phyloP scores from a whole-genome alignment of 2,797 vertebrate genomes.

The Sebastolobus alascanus region DNA sequence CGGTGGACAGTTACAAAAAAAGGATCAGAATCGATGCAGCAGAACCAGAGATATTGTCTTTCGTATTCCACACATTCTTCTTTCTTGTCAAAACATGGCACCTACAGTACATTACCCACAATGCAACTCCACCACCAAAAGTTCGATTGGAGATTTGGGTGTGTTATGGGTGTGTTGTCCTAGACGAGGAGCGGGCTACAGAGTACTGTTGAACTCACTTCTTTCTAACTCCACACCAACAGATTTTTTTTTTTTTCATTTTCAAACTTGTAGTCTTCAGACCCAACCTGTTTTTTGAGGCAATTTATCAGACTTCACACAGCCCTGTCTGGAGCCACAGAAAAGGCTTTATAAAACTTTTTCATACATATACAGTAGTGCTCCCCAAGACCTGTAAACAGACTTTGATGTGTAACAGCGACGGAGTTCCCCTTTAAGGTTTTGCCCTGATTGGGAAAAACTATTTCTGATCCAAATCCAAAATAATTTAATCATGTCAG shows the following conservation, averaged over 20 bases:
- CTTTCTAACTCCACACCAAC: not conserved
- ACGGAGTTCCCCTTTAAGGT: not conserved
- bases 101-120: not conserved
- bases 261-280: not conserved
- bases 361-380: not conserved
- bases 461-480: not conserved
- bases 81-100: not conserved
- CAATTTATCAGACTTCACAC: not conserved
- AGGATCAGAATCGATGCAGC: not conserved
- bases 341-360: not conserved
- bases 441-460: not conserved
- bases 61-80: not conserved
- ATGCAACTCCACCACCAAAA: not conserved
- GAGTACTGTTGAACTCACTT: not conserved
- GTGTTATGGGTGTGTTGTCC: no score
- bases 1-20: not conserved
- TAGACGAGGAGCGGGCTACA: not conserved
- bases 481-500: not conserved
- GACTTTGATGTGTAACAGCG: not conserved
- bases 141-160: not conserved
- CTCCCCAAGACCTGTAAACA: not conserved
- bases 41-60: not conserved
- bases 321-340: not conserved
- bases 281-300: not conserved
- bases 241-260: not conserved